Evolutionary conservation across 2,113 vertebrate species (phyloP).

Genomic region (Scomber scombrus): DNA sequence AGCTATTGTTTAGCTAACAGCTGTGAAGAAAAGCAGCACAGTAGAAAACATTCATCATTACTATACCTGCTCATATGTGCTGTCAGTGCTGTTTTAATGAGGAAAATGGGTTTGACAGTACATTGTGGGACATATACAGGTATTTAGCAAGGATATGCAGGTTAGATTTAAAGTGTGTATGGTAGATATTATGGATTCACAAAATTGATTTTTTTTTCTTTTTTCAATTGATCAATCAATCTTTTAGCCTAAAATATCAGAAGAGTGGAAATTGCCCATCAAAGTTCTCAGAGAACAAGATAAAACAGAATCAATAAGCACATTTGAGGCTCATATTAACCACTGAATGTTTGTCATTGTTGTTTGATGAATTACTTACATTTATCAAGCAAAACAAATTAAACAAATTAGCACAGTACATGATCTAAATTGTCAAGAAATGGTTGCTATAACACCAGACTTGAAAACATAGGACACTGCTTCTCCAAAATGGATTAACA

Average conservation of each 20-base stretch:
- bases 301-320: neutral
- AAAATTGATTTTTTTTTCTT: neutral
- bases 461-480: no score
- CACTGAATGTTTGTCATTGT: neutral
- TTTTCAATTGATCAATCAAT: neutral
- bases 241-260: neutral
- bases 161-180: neutral
- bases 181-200: neutral
- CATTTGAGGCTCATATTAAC: neutral
- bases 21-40: constrained; percentile 6
- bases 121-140: neutral
- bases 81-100: constrained; percentile 28
- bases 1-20: constrained; percentile 46
- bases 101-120: constrained; percentile 19
- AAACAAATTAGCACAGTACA: no score
- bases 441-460: no score
- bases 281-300: no score
- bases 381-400: no score
- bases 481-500: no score
- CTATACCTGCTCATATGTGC: constrained; percentile 6
- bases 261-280: neutral
- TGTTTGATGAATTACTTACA: neutral
- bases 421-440: no score
- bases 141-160: neutral
- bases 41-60: constrained; percentile 15